Conservation (phyloP, 2,888 invertebrate species). For the Acronicta psi region DNA sequence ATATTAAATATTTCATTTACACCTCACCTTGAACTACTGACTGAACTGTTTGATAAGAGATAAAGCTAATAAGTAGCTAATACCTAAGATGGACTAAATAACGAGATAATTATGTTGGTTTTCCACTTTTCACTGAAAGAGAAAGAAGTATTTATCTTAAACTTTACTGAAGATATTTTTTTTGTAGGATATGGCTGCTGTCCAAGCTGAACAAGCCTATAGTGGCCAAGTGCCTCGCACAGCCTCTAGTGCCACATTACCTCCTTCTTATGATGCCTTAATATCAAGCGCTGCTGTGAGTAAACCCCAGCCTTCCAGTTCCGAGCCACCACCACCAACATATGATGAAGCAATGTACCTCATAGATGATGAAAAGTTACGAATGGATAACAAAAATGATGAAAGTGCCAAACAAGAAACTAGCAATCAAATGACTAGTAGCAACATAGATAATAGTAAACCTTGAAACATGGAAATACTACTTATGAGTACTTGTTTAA, state of each 20-base stretch:
- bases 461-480: slow-evolving; percentile 68
- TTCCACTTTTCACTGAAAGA: slow-evolving; percentile 12
- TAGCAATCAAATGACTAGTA: slow-evolving; percentile 69
- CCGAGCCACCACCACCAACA: slow-evolving; percentile 90
- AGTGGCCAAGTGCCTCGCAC: slow-evolving; percentile 86
- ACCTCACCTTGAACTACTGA: slow-evolving; percentile 54
- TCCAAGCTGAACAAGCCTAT: slow-evolving; percentile 88
- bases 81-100: slow-evolving; percentile 24
- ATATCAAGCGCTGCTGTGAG: slow-evolving; percentile 78
- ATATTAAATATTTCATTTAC: slow-evolving; percentile 31
- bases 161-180: slow-evolving; percentile 33
- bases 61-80: slow-evolving; percentile 30
- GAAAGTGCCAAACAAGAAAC: slow-evolving; percentile 80
- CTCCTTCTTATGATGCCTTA: slow-evolving; percentile 90
- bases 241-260: slow-evolving; percentile 89
- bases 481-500: slow-evolving; percentile 61
- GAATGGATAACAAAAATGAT: slow-evolving; percentile 70
- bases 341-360: slow-evolving; percentile 91
- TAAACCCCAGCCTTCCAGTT: slow-evolving; percentile 83
- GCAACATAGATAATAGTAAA: slow-evolving; percentile 74
- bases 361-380: slow-evolving; percentile 83
- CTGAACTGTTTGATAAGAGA: slow-evolving; percentile 39
- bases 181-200: slow-evolving; percentile 89
- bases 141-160: slow-evolving; percentile 32
- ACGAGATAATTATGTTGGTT: slow-evolving; percentile 31